phyloP scores from a whole-genome alignment of 2,113 vertebrate species.

The Chlamydotis undulata region DNA sequence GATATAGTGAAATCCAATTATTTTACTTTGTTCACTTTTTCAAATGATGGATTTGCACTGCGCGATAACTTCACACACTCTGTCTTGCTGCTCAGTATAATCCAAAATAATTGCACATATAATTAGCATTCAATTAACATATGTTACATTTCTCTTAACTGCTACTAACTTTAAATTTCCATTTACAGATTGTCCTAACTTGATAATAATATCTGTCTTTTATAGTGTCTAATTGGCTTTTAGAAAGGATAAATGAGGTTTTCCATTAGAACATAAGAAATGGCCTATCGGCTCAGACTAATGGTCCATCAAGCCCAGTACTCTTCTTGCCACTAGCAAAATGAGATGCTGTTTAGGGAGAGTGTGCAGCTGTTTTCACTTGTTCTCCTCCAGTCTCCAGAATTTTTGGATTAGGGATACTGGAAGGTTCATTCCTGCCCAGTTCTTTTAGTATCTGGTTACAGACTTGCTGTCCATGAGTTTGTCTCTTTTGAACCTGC shows the following conservation, averaged over 20 bases:
- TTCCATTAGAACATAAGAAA: slow-evolving; percentile 6
- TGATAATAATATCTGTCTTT: slow-evolving; percentile 37
- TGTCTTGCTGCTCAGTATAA: slow-evolving; percentile 36
- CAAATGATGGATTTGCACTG: not conserved
- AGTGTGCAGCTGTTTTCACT: not conserved
- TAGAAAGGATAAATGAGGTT: slow-evolving; percentile 27
- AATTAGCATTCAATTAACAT: slow-evolving; percentile 70
- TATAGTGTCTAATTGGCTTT: slow-evolving; percentile 39
- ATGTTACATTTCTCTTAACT: slow-evolving; percentile 44
- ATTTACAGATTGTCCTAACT: slow-evolving; percentile 53
- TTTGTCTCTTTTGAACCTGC: not conserved
- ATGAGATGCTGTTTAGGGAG: not conserved
- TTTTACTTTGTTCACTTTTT: slow-evolving; percentile 16
- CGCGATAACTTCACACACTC: not conserved
- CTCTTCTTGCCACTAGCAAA: not conserved
- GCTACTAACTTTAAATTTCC: slow-evolving; percentile 27
- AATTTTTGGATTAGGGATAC: not conserved
- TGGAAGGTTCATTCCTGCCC: not conserved
- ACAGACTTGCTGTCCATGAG: not conserved
- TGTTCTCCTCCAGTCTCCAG: not conserved
- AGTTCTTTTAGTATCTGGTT: not conserved
- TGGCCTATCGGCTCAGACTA: not conserved
- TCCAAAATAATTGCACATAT: slow-evolving; percentile 63
- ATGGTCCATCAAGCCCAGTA: not conserved
- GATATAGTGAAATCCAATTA: not conserved